phyloP scores from a whole-genome alignment of 2,113 vertebrate species.

The Tiliqua scincoides region DNA sequence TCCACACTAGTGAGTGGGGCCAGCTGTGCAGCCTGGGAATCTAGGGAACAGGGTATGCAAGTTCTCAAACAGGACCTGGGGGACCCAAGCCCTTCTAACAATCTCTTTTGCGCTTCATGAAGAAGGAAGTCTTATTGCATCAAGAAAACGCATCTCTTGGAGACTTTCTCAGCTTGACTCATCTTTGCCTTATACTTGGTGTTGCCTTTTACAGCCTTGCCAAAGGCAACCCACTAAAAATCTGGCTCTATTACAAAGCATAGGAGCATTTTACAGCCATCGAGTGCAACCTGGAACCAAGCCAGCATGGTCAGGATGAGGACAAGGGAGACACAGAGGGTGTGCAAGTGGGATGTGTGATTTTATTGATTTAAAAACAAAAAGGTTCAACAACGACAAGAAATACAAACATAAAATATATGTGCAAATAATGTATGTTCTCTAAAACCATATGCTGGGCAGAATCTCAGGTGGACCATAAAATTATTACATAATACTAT shows the following conservation, averaged over 20 bases:
- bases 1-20: neutral
- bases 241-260: slow-evolving; percentile 27
- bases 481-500: slow-evolving; percentile 30
- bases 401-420: neutral
- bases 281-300: slow-evolving; percentile 1
- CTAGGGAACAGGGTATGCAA: neutral
- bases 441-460: neutral
- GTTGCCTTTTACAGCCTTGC: slow-evolving; percentile 19
- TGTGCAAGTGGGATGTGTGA: slow-evolving; percentile 1
- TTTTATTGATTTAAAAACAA: slow-evolving; percentile 9
- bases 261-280: slow-evolving; percentile 20
- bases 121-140: neutral
- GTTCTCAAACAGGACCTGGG: neutral
- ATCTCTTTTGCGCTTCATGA: neutral
- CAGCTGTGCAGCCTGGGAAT: neutral
- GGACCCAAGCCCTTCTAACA: neutral
- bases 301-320: slow-evolving; percentile 16
- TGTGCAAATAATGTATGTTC: neutral
- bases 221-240: slow-evolving; percentile 25
- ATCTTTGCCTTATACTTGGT: slow-evolving; percentile 18
- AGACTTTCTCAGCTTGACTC: slow-evolving; percentile 14
- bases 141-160: neutral
- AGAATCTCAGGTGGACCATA: slow-evolving; percentile 21
- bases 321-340: neutral
- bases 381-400: slow-evolving; percentile 8